phyloP scores from a whole-genome alignment of 2,888 invertebrate species.

The Ormia ochracea region DNA sequence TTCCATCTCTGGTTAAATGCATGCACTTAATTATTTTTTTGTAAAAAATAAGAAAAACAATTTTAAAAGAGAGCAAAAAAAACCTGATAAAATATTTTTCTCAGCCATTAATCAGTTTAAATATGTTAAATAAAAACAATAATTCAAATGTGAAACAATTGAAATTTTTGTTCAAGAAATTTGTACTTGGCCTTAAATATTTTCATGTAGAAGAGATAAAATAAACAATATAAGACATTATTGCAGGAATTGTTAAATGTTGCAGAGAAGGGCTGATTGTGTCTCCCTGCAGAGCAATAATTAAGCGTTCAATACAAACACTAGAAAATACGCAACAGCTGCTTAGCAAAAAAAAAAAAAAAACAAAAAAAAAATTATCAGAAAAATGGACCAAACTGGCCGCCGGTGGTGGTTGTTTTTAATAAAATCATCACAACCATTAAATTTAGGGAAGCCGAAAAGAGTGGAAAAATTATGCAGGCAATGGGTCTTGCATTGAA shows the following conservation, averaged over 20 bases:
- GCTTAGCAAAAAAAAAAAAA: constrained; percentile 9
- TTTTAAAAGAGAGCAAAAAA: too few species aligned
- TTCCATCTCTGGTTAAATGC: too few species aligned
- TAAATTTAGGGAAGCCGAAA: background rate
- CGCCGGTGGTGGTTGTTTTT: constrained; percentile 52
- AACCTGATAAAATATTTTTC: too few species aligned
- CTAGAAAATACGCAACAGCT: constrained; percentile 49
- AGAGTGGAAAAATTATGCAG: background rate
- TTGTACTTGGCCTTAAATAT: too few species aligned
- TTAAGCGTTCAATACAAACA: constrained; percentile 28
- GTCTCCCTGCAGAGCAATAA: background rate
- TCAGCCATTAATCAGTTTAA: too few species aligned
- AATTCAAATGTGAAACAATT: too few species aligned
- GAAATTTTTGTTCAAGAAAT: too few species aligned
- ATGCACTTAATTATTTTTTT: too few species aligned
- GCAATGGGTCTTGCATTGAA: background rate
- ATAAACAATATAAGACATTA: background rate
- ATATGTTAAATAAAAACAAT: too few species aligned
- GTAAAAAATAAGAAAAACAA: too few species aligned
- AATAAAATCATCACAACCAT: constrained; percentile 34
- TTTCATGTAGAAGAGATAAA: background rate
- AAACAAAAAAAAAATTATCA: background rate
- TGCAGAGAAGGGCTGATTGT: constrained; percentile 1
- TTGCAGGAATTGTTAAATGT: constrained; percentile 16
- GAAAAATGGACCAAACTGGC: background rate